These are phyloP conservation scores for Crotalus adamanteus DNA, from an alignment of 2,797 vertebrate genomes.

Conservation along the genomic window DNA sequence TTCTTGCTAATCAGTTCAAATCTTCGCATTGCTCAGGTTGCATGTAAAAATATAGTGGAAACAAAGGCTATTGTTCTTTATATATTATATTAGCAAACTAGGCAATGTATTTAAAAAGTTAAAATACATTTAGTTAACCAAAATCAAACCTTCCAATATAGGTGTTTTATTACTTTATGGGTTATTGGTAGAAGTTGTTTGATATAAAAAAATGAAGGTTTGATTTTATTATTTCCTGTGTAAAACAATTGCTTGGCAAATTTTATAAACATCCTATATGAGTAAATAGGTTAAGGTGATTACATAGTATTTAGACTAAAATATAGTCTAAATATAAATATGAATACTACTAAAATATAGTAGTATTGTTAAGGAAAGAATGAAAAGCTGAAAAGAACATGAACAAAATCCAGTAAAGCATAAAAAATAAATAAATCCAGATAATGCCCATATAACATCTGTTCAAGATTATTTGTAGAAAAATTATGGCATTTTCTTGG, in stretches of 20 bases:
- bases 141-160: neutral
- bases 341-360: too few relatives aligned
- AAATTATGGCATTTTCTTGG: neutral
- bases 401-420: neutral
- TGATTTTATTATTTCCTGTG: neutral
- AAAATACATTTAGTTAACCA: neutral
- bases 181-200: neutral
- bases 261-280: neutral
- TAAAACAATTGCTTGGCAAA: conserved; percentile 1
- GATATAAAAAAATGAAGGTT: neutral
- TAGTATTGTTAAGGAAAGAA: neutral
- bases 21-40: neutral
- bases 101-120: neutral
- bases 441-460: neutral
- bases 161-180: neutral
- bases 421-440: neutral
- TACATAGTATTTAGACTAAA: neutral
- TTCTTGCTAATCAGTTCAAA: neutral
- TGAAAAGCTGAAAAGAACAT: neutral
- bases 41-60: neutral
- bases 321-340: neutral
- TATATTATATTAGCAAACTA: neutral
- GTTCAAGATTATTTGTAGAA: neutral
- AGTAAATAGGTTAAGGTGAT: neutral
- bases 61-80: neutral